Conservation (phyloP, 2,888 invertebrate species). For the Ochropleura leucogaster region DNA sequence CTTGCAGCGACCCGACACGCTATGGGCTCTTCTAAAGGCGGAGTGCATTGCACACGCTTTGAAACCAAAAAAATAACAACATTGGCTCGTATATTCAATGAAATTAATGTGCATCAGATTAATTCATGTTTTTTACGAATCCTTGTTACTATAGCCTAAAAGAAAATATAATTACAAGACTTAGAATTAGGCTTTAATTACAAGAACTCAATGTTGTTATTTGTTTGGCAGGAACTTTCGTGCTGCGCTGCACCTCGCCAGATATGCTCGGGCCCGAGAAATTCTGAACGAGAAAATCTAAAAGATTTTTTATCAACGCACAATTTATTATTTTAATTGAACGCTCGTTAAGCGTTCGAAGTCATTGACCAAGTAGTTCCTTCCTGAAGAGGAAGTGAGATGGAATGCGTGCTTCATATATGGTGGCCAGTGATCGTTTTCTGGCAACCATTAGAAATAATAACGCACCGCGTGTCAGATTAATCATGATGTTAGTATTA, state of each 20-base stretch:
- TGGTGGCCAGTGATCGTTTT: too few relatives aligned
- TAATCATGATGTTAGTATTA: background rate
- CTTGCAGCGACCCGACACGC: background rate
- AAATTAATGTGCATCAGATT: background rate
- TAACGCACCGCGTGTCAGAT: background rate
- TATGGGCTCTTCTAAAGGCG: background rate
- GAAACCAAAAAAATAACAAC: slow-evolving; percentile 4
- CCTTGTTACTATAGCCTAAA: background rate
- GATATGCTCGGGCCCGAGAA: background rate
- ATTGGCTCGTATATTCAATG: background rate
- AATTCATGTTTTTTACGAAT: background rate
- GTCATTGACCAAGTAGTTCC: slow-evolving; percentile 8
- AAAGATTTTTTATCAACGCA: slow-evolving; percentile 28
- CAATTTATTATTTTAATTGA: too few relatives aligned
- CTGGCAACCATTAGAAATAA: background rate
- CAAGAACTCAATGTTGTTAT: too few relatives aligned
- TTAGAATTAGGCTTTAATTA: background rate
- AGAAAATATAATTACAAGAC: background rate
- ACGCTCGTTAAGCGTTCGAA: slow-evolving; percentile 18
- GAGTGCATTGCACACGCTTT: background rate
- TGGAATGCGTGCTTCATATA: background rate
- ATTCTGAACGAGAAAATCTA: slow-evolving; percentile 5
- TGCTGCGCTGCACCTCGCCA: background rate
- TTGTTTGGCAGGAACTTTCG: background rate
- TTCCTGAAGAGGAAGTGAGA: background rate